Conservation (phyloP, 1,140 invertebrate species). For the Rhyacophila brunnea region DNA sequence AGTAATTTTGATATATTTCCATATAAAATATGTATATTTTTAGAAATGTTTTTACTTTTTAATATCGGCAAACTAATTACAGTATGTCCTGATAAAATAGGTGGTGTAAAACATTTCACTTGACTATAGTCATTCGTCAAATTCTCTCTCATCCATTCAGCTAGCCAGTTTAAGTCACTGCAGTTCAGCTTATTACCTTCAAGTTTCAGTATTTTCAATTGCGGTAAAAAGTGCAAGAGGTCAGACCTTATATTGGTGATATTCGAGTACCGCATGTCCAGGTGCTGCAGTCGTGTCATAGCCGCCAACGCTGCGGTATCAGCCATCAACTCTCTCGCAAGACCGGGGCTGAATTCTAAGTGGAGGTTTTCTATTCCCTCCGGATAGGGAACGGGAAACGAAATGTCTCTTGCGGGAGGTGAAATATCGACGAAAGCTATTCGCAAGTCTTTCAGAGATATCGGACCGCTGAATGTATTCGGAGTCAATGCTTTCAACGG, state of each 20-base stretch:
- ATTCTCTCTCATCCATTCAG: constrained; percentile 62
- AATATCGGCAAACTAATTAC: constrained; percentile 45
- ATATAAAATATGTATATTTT: too few relatives aligned
- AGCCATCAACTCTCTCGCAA: constrained; percentile 66
- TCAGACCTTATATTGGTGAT: constrained; percentile 65
- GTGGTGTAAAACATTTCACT: constrained; percentile 46
- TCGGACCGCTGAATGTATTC: constrained; percentile 66
- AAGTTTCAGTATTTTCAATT: constrained; percentile 61
- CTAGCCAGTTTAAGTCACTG: constrained; percentile 62
- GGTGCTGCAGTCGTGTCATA: constrained; percentile 63
- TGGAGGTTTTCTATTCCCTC: constrained; percentile 70
- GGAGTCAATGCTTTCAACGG: constrained; percentile 65
- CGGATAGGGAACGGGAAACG: constrained; percentile 67
- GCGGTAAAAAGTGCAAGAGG: constrained; percentile 67
- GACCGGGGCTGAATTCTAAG: constrained; percentile 68
- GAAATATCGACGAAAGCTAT: constrained; percentile 66
- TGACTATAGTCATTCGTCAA: constrained; percentile 45
- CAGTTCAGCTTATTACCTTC: constrained; percentile 66
- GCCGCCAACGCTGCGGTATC: constrained; percentile 70
- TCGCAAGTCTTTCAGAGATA: constrained; percentile 62
- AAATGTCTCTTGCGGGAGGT: constrained; percentile 59
- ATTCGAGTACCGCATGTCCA: constrained; percentile 67
- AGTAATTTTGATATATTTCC: too few relatives aligned
- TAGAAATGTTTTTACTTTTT: too few relatives aligned
- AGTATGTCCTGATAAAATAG: constrained; percentile 42